Base-by-base conservation (phyloP, 2,113 vertebrate species). In the Cryptomyrus ogoouensis region DNA sequence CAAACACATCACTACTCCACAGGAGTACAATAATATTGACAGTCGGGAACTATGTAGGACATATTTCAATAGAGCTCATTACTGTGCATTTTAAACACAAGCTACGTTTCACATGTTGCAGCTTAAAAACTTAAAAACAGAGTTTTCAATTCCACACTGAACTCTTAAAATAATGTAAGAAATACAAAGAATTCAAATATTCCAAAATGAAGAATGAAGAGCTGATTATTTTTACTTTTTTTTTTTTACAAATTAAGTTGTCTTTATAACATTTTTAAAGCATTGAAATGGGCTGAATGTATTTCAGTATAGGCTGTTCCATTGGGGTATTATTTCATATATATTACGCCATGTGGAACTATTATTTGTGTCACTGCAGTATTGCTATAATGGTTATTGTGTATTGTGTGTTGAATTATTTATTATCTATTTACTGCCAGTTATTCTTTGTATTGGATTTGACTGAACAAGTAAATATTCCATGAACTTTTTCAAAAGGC, bases 1-100 rank as follows among this genome's bases (percentile, higher is more conserved):
- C 89, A 80, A 42, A 53, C 88, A 89, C 88, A 80, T 49, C n/a
- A 21, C 66, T 46, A 42, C 56, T 53, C 74, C 47, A 21, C 88
- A 8, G 17, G 27, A 19, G 21, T 56, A 49, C 74, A 52, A 39
- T 3, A 56, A 27, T 52, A 56, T 89, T 50, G 49, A 49, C 62
- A 74, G 44, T 27, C 19, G 15, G 15, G 27, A 42, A 53, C 10
- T 44, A 27, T 77, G 44, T 24, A 56, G 8, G 21, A 74, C 49
- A 83, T 83, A 89, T 83, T 83, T 56, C 49, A 19, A 44, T 50
- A 42, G 88, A 83, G 77, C 8, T 80, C 52, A 89, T 42, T 42
- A 31, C 44, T 89, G 6, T 74, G n/a, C 10, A 4, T 89, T 80
- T 74, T 52, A 46, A 47, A 53, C 27, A 77, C 24, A 35, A 77